Evolutionary conservation across 2,888 invertebrate species (phyloP), one percentile per base, ranked within the genome.

Genomic region (Anodontia alba): DNA sequence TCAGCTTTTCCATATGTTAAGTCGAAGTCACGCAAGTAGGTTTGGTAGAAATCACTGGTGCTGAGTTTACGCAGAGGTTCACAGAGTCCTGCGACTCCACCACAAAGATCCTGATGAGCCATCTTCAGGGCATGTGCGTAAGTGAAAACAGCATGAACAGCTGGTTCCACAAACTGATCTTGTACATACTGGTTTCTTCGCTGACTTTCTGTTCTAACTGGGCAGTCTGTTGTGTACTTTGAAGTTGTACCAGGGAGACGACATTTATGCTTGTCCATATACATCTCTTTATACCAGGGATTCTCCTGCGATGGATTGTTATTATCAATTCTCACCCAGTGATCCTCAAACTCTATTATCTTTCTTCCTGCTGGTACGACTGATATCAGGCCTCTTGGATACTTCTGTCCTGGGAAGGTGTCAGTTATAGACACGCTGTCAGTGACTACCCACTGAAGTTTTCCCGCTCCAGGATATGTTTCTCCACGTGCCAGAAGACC

Each of bases 271-370:
- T 73, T 81, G 7, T 85, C 87, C 91, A 92, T 92, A 74, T 91
- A 93, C 91, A 92, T 92, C 31, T 90, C 88, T 51, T 84, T 76
- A 72, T 89, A 93, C 91, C 91, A 93, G 38, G 38, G 38, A 73
- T 93, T 93, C 57, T 92, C 91, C 1, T 77, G 1, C 0, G 89
- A 88, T 0, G 91, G 90, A 43, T 80, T 84, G 17, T 80, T 84
- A 31, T 87, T 88, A 62, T 92, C 84, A 26, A 93, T 89, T 69
- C 91, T 80, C 23, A 92, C 87, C 93, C 93, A 93, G 79, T 93
- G 91, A 80, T 92, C 92, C 76, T 93, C 93, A 89, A 93, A 93
- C 80, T 93, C 93, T 12, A 89, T 90, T 17, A 93, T 92, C 42
- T 84, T 87, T 54, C 93, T 86, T 5, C 88, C 88, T 5, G 89